Evolutionary conservation across 2,797 vertebrate genomes (phyloP), one percentile per base, ranked within the genome.

Genomic region (Anguilla megastoma): DNA sequence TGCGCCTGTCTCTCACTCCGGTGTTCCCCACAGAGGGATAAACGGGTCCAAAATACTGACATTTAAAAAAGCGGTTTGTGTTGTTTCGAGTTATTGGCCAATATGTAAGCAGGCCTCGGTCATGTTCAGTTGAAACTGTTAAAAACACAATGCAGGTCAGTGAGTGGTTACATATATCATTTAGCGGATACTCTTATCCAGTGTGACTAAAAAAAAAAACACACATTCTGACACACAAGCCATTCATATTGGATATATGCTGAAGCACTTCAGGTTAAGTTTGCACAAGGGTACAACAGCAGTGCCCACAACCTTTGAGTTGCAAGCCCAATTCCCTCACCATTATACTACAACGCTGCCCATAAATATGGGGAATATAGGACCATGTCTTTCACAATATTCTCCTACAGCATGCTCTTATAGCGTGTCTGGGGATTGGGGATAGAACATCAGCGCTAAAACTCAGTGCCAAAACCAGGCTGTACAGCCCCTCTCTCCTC

Each of bases 21-120:
- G 14, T 24, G 14, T 76, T 30, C 10, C 18, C 24, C 33, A 79
- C 4, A 41, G 74, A 36, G 16, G 3, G 27, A 36, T 16, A 30
- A 69, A 33, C 36, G 71, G 30, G 30, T 36, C 27, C 30, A 79
- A 30, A 71, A 27, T 33, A 66, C 69, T 33, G 69, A 71, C 69
- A 41, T 58, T 85, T 41, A 85, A 85, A 12, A 2, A 24, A 76
- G 54, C 54, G 84, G 88, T 87, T 88, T 88, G 82, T 85, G 86
- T 48, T 30, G 50, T 41, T 91, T 89, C 41, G 30, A 66, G 24
- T 87, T 89, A 89, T 71, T 85, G 87, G 83, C 85, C 83, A 56
- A 86, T 76, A 66, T 50, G 52, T 71, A 86, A 87, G 54, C 79
- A 88, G 86, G 87, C 85, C 86, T 63, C 69, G 74, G 90, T 63